Base-by-base conservation (phyloP, 2,888 invertebrate genomes). In the Melinaea marsaeus region DNA sequence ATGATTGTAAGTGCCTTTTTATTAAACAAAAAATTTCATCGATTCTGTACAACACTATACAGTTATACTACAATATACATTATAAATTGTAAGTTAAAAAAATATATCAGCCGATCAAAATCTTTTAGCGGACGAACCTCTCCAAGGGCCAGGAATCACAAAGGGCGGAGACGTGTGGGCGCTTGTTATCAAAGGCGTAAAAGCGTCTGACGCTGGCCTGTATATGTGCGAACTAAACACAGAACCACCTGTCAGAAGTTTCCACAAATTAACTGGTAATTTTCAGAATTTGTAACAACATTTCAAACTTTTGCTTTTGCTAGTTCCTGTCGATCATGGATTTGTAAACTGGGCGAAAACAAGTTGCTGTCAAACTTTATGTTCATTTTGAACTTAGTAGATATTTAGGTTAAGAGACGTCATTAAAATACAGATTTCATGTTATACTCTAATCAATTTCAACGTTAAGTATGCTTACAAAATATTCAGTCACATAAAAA, bases 181-280 rank as follows among this genome's bases (percentile, higher is more conserved):
- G 54, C 91, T 97, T 58, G 93, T 95, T 68, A 95, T 97, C 75
- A 94, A 94, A 78, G 88, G 92, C 22, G 93, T 94, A 13, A 93
- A 92, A 74, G 87, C 93, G 0, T 90, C 93, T 0, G 96, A 97
- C 79, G 93, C 95, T 0, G 96, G 96, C 1, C 92, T 95, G 46
- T 97, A 96, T 81, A 93, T 94, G 72, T 97, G 96, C 75, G 96
- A 96, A 85, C 93, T 96, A 22, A 96, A 96, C 85, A 95, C 95
- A 13, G 94, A 94, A 72, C 96, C 96, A 0, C 93, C 94, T 1
- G 92, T 95, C 55, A 92, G 94, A 69, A 95, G 95, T 76, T 95
- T 95, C 84, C 95, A 96, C 80, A 93, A 94, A 76, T 90, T 96
- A 6, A 94, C 93, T 80, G 95, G 96, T 95, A 83, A 74, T 75